phyloP scores from a whole-genome alignment of 2,888 invertebrate species.

The Volucella bombylans region DNA sequence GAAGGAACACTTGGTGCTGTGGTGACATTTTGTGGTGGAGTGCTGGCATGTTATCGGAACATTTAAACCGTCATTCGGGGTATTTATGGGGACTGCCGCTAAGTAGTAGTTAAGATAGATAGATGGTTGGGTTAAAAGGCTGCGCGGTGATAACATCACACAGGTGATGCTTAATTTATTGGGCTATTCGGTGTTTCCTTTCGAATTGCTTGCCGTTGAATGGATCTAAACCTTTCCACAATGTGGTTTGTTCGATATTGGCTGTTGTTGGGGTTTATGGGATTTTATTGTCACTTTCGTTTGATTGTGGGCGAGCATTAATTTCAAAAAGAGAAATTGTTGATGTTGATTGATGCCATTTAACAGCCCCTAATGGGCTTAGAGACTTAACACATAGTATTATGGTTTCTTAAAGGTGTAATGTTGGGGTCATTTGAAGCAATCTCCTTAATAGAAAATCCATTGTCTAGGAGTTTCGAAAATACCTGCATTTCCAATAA shows the following conservation, averaged over 20 bases:
- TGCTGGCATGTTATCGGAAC: conserved; percentile 67
- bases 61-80: conserved; percentile 67
- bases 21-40: conserved; percentile 10
- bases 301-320: conserved; percentile 54
- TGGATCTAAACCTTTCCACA: neutral
- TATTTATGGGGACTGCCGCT: conserved; percentile 72
- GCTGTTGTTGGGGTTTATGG: conserved; percentile 47
- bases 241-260: conserved; percentile 42
- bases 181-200: conserved; percentile 60
- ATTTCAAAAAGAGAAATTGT: conserved; percentile 28
- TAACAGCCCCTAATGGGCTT: conserved; percentile 59
- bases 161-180: conserved; percentile 72
- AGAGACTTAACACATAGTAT: conserved; percentile 43
- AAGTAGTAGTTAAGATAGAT: conserved; percentile 74
- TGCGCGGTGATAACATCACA: conserved; percentile 66
- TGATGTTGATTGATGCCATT: conserved; percentile 69
- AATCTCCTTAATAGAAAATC: conserved; percentile 9
- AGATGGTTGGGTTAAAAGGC: conserved; percentile 72
- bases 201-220: conserved; percentile 29
- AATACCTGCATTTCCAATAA: too few species aligned
- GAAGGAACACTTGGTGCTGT: conserved; percentile 27
- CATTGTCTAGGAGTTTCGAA: neutral
- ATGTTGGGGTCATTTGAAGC: conserved; percentile 51
- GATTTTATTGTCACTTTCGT: conserved; percentile 70
- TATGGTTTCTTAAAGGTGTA: conserved; percentile 60